Evolutionary conservation across 2,113 vertebrate species (phyloP), one percentile per base, ranked within the genome.

Genomic region (Anhinga rufa): DNA sequence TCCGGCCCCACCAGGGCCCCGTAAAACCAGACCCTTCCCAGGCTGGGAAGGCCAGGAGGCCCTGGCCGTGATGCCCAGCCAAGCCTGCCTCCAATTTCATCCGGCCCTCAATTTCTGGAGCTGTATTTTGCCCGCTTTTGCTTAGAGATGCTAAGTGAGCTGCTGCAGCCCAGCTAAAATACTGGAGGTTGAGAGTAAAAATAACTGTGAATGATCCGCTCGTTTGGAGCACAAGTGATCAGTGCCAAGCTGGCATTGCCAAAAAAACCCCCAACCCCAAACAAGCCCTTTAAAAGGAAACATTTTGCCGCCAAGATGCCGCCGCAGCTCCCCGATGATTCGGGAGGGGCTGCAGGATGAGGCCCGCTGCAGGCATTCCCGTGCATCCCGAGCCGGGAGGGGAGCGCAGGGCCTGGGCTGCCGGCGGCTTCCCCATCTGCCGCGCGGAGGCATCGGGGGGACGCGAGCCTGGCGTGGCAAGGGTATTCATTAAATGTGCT

Each of bases 201-300:
- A 76, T 90, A 95, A 66, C 86, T 0, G 32, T 10, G 51, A 55
- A 55, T 4, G 71, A 92, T 90, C 88, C 1, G 2, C 68, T 93
- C 6, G 0, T 78, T 57, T 14, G 76, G 88, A 92, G 69, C 57
- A 5, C 61, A 19, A 32, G 12, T 6, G 31, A 82, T 86, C 61
- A 7, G 34, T 18, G 70, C 72, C 72, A 26, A 74, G 71, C 48
- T 11, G 36, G 90, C 42, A 49, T 4, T 2, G 32, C 79, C 48
- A 48, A 19, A 81, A 72, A 79, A 82, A 17, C 2, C 2, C 36
- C 49, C 72, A 55, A 28, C 38, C 55, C 60, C 76, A 91, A 94
- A 46, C 65, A 25, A 84, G 44, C 49, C 65, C 86, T 96, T 92
- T 78, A 28, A 76, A 93, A 88, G 88, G 80, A 38, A 95, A 51